These are phyloP conservation scores for Ischnura elegans DNA, from an alignment of 2,888 invertebrate species.

Conservation along the genomic window DNA sequence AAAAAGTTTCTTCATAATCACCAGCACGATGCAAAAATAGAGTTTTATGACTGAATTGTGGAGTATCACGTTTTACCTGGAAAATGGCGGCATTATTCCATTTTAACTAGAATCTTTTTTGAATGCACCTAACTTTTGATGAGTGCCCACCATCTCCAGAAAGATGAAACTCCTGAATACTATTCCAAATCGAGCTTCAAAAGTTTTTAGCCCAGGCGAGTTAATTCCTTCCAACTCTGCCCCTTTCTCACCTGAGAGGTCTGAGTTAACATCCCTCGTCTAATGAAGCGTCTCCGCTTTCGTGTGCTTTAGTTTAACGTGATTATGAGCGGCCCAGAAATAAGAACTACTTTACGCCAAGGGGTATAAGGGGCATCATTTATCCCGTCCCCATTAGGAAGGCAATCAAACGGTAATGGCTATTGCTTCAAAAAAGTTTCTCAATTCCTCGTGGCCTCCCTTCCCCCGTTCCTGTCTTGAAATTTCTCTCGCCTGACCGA, in stretches of 20 bases:
- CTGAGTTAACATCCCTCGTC: constrained; percentile 9
- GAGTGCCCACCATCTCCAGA: too few species aligned
- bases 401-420: constrained; percentile 26
- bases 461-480: not conserved
- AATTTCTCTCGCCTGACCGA: constrained; percentile 10
- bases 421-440: not conserved
- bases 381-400: not conserved
- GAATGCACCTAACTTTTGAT: not conserved
- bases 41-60: too few species aligned
- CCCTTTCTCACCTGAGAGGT: not conserved
- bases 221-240: not conserved
- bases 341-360: constrained; percentile 25
- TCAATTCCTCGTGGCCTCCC: not conserved
- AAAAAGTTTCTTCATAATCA: too few species aligned
- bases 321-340: not conserved
- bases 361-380: not conserved
- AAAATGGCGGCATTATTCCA: too few species aligned
- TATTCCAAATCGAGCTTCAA: not conserved
- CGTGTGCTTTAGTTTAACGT: not conserved
- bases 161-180: not conserved
- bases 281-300: not conserved
- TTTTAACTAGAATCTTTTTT: not conserved
- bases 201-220: not conserved
- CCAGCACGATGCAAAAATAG: too few species aligned
- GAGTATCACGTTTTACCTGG: too few species aligned